phyloP scores from a whole-genome alignment of 1,140 invertebrate genomes.

The Anadara kagoshimensis region DNA sequence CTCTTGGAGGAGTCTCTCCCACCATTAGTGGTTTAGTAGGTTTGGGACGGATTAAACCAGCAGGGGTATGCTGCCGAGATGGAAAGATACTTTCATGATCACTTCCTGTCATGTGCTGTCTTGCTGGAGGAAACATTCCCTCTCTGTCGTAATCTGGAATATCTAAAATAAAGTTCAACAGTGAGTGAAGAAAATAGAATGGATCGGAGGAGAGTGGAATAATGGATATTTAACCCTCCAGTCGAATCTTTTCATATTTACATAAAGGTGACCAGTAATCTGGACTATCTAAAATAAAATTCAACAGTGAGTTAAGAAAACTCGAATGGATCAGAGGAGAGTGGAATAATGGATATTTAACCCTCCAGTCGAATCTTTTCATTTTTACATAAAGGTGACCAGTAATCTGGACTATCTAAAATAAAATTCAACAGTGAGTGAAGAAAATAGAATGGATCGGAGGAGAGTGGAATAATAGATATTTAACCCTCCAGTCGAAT shows the following conservation, averaged over 20 bases:
- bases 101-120: conserved; percentile 11
- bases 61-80: conserved; percentile 26
- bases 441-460: too few relatives aligned
- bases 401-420: conserved; percentile 1
- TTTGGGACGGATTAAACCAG: conserved; percentile 62
- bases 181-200: too few relatives aligned
- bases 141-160: conserved; percentile 30
- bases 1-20: conserved; percentile 68
- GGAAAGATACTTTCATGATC: conserved; percentile 11
- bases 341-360: too few relatives aligned
- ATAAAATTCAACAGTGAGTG: background rate
- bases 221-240: too few relatives aligned
- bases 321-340: too few relatives aligned
- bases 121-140: conserved; percentile 45
- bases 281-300: background rate
- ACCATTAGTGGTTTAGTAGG: conserved; percentile 70
- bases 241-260: too few relatives aligned
- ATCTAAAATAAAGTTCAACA: background rate
- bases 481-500: too few relatives aligned
- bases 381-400: too few relatives aligned
- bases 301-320: background rate
- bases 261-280: too few relatives aligned
- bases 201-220: too few relatives aligned
- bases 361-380: too few relatives aligned
- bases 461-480: too few relatives aligned